Evolutionary conservation across 2,888 invertebrate species (phyloP).

Genomic region (Macrosoma leucophasiata): DNA sequence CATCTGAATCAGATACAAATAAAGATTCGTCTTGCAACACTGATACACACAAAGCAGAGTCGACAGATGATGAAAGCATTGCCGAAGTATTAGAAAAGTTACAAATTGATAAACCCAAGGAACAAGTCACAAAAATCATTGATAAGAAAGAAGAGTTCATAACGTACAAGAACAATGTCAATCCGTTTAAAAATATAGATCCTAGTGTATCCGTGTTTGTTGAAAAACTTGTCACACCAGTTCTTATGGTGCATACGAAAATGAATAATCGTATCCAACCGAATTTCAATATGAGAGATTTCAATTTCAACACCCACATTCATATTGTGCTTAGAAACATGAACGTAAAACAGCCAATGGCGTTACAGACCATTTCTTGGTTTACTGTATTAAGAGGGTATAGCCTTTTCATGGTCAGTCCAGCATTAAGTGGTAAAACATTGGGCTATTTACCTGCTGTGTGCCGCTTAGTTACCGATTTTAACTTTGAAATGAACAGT

Average conservation of each 20-base stretch:
- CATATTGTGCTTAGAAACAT: conserved; percentile 43
- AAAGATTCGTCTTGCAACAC: conserved; percentile 6
- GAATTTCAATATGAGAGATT: conserved; percentile 38
- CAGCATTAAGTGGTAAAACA: conserved; percentile 79
- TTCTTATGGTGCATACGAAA: conserved; percentile 62
- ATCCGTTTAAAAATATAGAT: conserved; percentile 57
- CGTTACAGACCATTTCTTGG: conserved; percentile 83
- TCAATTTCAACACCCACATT: conserved; percentile 48
- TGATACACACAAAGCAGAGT: conserved; percentile 13
- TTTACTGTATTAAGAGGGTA: conserved; percentile 79
- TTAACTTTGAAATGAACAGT: conserved; percentile 40
- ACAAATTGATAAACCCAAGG: conserved; percentile 22
- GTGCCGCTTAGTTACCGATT: conserved; percentile 74
- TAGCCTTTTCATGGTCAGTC: conserved; percentile 79
- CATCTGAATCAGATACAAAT: no score
- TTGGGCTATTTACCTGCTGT: conserved; percentile 82
- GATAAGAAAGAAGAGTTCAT: conserved; percentile 7
- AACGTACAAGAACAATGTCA: conserved; percentile 36
- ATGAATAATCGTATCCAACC: conserved; percentile 47
- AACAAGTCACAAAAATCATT: conserved; percentile 8
- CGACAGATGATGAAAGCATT: conserved; percentile 31
- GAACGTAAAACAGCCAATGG: conserved; percentile 53
- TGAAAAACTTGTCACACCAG: conserved; percentile 54
- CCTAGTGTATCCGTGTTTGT: conserved; percentile 52
- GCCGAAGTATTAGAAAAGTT: conserved; percentile 34